These are phyloP conservation scores for Probaryconus sp. DNA, from an alignment of 1,140 invertebrate species.

Conservation along the genomic window DNA sequence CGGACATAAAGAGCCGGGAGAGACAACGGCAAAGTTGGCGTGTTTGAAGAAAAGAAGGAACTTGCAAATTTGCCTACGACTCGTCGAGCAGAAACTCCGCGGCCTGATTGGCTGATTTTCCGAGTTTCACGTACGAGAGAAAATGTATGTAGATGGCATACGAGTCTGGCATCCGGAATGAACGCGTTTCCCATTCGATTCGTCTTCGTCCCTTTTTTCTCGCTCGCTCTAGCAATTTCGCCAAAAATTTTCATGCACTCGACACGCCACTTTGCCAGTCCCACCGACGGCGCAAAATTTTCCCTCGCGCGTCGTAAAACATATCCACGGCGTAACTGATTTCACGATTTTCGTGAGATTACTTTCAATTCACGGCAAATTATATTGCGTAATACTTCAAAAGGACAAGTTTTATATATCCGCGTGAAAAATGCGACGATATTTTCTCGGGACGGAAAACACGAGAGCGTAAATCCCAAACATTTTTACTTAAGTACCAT, in stretches of 20 bases:
- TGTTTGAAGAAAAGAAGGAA: constrained; percentile 56
- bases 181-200: constrained; percentile 59
- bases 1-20: constrained; percentile 10
- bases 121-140: constrained; percentile 60
- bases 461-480: constrained; percentile 39
- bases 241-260: constrained; percentile 51
- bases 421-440: constrained; percentile 35
- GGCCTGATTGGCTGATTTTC: constrained; percentile 66
- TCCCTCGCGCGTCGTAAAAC: constrained; percentile 28
- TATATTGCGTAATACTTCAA: constrained; percentile 49
- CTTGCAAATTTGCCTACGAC: constrained; percentile 51
- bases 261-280: constrained; percentile 42
- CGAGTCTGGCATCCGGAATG: constrained; percentile 62
- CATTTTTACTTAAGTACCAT: too few species aligned
- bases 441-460: constrained; percentile 41
- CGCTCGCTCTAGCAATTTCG: constrained; percentile 46
- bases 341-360: constrained; percentile 51
- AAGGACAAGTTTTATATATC: constrained; percentile 33
- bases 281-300: constrained; percentile 28
- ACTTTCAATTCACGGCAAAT: constrained; percentile 53
- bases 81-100: constrained; percentile 57
- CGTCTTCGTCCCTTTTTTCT: constrained; percentile 51
- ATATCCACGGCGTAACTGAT: constrained; percentile 55
- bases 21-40: constrained; percentile 53
- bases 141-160: constrained; percentile 65